Evolutionary conservation across 2,797 vertebrate species (phyloP).

Genomic region (Euthynnus affinis): DNA sequence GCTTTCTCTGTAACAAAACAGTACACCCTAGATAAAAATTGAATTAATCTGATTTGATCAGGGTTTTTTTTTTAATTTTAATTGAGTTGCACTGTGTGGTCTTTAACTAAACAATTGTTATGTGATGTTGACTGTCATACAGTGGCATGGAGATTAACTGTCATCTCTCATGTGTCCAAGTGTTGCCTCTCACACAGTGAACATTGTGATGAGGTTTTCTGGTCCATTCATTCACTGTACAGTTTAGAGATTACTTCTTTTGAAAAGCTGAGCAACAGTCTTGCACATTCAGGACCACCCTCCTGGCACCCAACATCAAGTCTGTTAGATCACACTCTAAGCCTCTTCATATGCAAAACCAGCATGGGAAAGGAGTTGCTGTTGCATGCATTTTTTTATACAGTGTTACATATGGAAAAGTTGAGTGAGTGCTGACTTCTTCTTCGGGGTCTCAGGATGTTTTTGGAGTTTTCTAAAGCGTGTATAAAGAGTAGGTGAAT

Average conservation of each 20-base stretch:
- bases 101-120: neutral
- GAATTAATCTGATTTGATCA: neutral
- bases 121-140: neutral
- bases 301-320: conserved; percentile 27
- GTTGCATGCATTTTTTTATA: conserved; percentile 2
- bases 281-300: conserved; percentile 32
- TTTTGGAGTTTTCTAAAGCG: conserved; percentile 12
- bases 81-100: neutral
- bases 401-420: neutral
- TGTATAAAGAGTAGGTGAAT: conserved; percentile 10
- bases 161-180: conserved; percentile 8
- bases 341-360: conserved; percentile 36
- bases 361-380: conserved; percentile 11
- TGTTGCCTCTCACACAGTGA: conserved; percentile 14
- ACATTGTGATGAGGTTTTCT: conserved; percentile 33
- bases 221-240: conserved; percentile 8
- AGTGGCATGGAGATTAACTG: neutral
- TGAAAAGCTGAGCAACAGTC: conserved; percentile 8
- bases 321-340: conserved; percentile 49
- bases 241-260: conserved; percentile 31
- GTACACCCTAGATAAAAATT: neutral
- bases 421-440: neutral
- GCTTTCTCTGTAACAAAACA: no score
- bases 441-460: neutral
- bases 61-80: no score